phyloP scores from a whole-genome alignment of 2,888 invertebrate species.

The Aricia artaxerxes region DNA sequence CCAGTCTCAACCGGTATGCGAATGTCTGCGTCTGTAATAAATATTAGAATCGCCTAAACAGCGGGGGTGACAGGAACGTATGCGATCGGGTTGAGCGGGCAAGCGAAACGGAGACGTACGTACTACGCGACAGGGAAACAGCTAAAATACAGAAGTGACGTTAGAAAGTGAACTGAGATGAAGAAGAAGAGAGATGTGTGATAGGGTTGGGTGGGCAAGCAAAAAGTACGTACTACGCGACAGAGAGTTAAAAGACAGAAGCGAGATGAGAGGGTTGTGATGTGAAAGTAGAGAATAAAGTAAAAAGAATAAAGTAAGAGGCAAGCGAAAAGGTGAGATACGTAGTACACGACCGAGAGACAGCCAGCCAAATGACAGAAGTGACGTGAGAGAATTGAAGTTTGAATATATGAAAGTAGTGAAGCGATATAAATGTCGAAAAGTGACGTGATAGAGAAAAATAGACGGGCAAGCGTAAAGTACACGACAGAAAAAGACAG shows the following conservation, averaged over 20 bases:
- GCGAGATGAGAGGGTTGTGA: not conserved
- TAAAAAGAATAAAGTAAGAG: not conserved
- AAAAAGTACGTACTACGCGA: constrained; percentile 5
- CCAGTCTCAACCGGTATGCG: not conserved
- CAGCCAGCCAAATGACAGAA: not conserved
- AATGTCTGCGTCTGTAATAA: constrained; percentile 9
- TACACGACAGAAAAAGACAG: not conserved
- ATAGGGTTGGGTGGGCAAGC: constrained; percentile 23
- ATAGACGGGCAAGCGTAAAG: too few relatives aligned
- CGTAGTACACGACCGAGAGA: not conserved
- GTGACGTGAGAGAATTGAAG: not conserved
- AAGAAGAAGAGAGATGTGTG: constrained; percentile 27
- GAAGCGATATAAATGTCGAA: not conserved
- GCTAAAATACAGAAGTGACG: not conserved
- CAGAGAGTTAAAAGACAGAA: not conserved
- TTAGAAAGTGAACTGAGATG: too few relatives aligned
- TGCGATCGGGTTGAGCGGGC: constrained; percentile 33
- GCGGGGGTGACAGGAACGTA: constrained; percentile 36
- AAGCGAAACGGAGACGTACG: constrained; percentile 27
- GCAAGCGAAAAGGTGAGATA: constrained; percentile 26
- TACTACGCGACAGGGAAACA: not conserved
- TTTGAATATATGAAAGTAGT: not conserved
- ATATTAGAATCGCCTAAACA: constrained; percentile 7
- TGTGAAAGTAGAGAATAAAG: too few relatives aligned
- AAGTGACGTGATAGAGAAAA: not conserved